Base-by-base conservation (phyloP, 2,888 invertebrate genomes). In the Anodontia alba region DNA sequence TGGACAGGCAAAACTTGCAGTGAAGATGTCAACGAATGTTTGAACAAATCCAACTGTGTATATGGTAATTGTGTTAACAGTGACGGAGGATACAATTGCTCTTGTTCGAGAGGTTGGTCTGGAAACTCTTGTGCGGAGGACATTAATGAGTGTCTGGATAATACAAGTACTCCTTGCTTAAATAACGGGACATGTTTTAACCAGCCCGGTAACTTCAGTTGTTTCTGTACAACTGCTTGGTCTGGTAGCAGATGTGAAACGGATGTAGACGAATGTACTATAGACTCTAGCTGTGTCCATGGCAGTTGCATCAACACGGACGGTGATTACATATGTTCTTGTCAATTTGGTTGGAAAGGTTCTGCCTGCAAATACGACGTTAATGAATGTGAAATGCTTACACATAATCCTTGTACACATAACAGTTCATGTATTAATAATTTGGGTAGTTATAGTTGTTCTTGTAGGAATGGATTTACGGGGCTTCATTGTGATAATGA, bases 1-100 rank as follows among this genome's bases (percentile, higher is more conserved):
- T 85, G 80, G 76, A 80, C 77, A 0, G 87, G 87, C 0, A 20
- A 36, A 8, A 67, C 51, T n/a, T 87, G 87, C 71, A 57, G 70
- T 7, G 26, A 73, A 17, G 87, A 81, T 69, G 49, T 78, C 7
- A 57, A 83, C 62, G 78, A 82, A 51, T 80, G 82, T 23, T 26
- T 29, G 7, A 66, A 42, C 0, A 33, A 67, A 2, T 71, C 68
- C 33, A 51, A 69, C 5, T 71, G 78, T 57, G n/a, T 67, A n/a
- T 46, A 72, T 69, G 98, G 98, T 33, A 97, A 97, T 31, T 99
- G 99, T 94, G 97, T 97, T 79, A 96, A 99, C 95, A 98, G 98
- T 92, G 98, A 98, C 81, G 98, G 98, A 90, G 88, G 90, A 20
- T 91, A 89, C 75, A 89, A 88, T 2, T 92, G 92, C 78, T 78